Percentiles rank a stretch among this genome's conserved stretches.
phyloP scores from a whole-genome alignment of 2,113 vertebrate species.

The Lethenteron reissneri region DNA sequence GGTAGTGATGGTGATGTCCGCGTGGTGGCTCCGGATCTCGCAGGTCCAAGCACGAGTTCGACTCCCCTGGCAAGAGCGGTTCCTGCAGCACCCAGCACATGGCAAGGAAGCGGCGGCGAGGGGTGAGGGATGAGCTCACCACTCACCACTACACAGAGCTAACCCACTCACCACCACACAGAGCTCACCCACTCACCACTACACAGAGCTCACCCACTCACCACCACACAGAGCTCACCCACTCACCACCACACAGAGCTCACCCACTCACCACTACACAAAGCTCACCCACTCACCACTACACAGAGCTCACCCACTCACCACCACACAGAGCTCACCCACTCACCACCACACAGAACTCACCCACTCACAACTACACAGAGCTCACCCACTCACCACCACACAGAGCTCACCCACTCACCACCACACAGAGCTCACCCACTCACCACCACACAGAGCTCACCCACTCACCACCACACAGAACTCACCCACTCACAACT shows the following conservation, averaged over 20 bases:
- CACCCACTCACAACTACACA: no score
- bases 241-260: background rate
- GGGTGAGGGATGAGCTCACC: constrained; percentile 34
- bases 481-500: no score
- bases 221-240: background rate
- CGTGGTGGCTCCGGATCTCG: constrained; percentile 8
- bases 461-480: no score
- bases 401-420: no score
- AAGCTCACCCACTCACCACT: no score
- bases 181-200: background rate
- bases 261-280: background rate
- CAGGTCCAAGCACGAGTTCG: background rate
- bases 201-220: background rate
- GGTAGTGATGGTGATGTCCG: background rate
- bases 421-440: no score
- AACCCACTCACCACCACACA: background rate
- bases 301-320: no score
- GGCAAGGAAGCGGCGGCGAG: constrained; percentile 76
- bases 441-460: no score
- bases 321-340: no score
- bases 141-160: no score
- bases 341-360: no score
- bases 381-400: no score
- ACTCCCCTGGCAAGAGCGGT: background rate
- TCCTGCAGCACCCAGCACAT: constrained; percentile 41